These are phyloP conservation scores for Artibeus jamaicensis DNA, from an alignment of 2,797 vertebrate species.

Conservation along the genomic window DNA sequence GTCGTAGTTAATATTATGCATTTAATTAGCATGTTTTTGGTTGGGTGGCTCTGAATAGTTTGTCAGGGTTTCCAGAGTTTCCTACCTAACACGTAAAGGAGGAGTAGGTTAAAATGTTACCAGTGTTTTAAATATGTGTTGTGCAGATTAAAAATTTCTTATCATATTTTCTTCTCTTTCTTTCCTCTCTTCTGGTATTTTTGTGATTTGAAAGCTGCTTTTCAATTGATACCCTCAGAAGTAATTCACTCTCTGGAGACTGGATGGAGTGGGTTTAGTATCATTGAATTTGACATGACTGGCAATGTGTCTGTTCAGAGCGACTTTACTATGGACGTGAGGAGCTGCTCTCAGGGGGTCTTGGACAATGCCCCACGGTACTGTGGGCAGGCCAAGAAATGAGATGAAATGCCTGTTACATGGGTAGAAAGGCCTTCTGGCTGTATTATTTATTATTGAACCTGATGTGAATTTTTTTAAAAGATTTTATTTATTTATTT, in stretches of 20 bases:
- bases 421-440: constrained; percentile 41
- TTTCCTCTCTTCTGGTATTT: neutral
- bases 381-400: neutral
- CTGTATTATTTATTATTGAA: constrained; percentile 9
- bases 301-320: neutral
- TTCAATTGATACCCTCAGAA: neutral
- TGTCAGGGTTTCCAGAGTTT: neutral
- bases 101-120: neutral
- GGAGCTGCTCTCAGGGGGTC: neutral
- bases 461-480: constrained; percentile 48
- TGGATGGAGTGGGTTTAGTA: neutral
- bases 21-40: constrained; percentile 21
- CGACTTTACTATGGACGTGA: rapidly evolving
- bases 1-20: neutral
- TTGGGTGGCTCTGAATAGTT: neutral
- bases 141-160: neutral
- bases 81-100: neutral
- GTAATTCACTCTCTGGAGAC: neutral
- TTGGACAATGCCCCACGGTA: neutral
- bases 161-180: neutral
- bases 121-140: neutral
- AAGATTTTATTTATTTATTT: constrained; percentile 73
- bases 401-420: neutral
- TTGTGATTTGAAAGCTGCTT: constrained; percentile 30
- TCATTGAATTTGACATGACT: neutral